These are phyloP conservation scores for Ctenopoma kingsleyae DNA, from an alignment of 2,797 vertebrate genomes.

Conservation along the genomic window DNA sequence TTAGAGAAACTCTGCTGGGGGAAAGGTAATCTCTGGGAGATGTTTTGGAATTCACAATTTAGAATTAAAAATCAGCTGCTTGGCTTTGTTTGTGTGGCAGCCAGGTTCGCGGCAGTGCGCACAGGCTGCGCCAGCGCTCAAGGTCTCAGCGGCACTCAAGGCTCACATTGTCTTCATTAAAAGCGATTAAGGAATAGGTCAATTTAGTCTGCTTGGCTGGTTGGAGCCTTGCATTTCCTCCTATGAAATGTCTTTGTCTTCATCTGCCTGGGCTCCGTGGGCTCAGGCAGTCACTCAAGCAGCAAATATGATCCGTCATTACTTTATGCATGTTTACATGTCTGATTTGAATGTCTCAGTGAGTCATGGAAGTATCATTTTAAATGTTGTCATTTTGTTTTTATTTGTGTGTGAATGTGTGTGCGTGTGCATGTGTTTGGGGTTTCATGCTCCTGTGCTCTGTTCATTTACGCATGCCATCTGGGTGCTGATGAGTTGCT, in stretches of 20 bases:
- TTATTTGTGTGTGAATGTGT: slow-evolving; percentile 9
- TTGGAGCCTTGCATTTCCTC: slow-evolving; percentile 54
- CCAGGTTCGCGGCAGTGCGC: slow-evolving; percentile 48
- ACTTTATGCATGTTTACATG: slow-evolving; percentile 69
- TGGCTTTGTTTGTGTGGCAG: slow-evolving; percentile 72
- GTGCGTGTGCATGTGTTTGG: slow-evolving; percentile 19
- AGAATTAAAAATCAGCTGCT: slow-evolving; percentile 74
- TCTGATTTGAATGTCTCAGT: slow-evolving; percentile 65
- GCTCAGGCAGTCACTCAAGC: slow-evolving; percentile 59
- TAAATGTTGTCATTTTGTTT: slow-evolving; percentile 35
- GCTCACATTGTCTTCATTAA: slow-evolving; percentile 84
- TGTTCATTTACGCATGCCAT: slow-evolving; percentile 26
- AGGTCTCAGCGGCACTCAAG: slow-evolving; percentile 68
- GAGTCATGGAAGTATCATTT: slow-evolving; percentile 54
- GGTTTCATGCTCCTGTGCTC: slow-evolving; percentile 47
- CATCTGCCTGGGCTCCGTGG: slow-evolving; percentile 61
- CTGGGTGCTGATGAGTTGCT: slow-evolving; percentile 61
- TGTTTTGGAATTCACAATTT: slow-evolving; percentile 78
- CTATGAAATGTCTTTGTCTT: slow-evolving; percentile 72
- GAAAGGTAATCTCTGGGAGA: slow-evolving; percentile 75
- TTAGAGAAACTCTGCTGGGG: slow-evolving; percentile 77
- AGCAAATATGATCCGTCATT: slow-evolving; percentile 73
- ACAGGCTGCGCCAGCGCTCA: slow-evolving; percentile 40
- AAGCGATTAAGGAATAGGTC: slow-evolving; percentile 84
- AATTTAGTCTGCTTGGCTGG: slow-evolving; percentile 78